Conservation (phyloP, 2,113 vertebrate genomes). For the Crotalus helleri region DNA sequence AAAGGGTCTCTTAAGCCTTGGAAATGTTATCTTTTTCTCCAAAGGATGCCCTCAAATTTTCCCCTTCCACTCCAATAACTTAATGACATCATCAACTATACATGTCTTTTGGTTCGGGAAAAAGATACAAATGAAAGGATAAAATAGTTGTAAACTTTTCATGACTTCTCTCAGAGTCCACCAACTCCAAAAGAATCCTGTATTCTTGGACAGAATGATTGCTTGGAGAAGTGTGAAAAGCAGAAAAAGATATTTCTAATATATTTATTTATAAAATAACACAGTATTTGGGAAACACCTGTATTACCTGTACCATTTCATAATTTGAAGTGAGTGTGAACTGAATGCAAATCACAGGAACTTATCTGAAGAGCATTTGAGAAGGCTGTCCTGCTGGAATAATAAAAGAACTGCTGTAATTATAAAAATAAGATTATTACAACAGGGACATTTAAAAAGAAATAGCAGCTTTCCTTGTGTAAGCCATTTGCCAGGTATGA, state of each 20-base stretch:
- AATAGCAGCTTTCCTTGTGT: background rate
- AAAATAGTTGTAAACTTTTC: background rate
- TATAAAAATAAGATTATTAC: background rate
- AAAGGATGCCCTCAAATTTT: background rate
- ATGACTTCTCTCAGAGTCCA: background rate
- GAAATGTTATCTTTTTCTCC: background rate
- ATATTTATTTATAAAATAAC: background rate
- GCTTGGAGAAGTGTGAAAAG: background rate
- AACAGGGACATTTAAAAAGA: background rate
- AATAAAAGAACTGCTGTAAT: background rate
- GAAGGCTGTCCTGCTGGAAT: background rate
- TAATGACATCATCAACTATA: background rate
- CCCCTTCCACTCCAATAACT: background rate
- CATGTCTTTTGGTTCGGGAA: background rate
- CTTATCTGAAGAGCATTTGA: background rate
- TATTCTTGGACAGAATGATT: background rate
- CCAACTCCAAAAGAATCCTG: background rate
- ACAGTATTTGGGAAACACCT: background rate
- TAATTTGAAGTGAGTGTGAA: background rate
- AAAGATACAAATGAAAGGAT: background rate
- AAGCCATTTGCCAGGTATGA: background rate
- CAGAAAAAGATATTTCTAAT: background rate
- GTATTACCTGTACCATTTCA: background rate
- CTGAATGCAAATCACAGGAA: background rate
- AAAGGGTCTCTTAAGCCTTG: background rate